Percentiles rank a stretch among this genome's conserved stretches.
Conservation (phyloP, 2,797 vertebrate genomes). For the Furcifer pardalis region DNA sequence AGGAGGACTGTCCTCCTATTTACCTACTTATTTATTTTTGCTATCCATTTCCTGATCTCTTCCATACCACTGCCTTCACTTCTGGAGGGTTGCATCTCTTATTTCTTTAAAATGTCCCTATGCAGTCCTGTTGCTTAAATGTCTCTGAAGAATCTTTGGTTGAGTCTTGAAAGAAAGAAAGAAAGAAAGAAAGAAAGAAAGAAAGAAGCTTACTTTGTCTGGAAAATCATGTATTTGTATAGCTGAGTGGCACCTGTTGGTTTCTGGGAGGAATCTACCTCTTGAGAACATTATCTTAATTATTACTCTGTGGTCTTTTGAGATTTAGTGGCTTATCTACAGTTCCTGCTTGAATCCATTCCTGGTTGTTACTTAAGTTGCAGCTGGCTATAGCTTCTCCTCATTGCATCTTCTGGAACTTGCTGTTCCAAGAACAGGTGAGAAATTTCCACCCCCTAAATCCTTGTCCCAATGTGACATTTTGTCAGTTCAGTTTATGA, state of each 20-base stretch:
- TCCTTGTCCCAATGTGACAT: fast-evolving
- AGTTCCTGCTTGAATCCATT: conserved; percentile 22
- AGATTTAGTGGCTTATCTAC: conserved; percentile 24
- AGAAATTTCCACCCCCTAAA: background rate
- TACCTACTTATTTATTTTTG: background rate
- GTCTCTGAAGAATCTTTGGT: background rate
- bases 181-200: too few species aligned
- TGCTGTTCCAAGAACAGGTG: conserved; percentile 2
- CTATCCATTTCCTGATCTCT: too few species aligned
- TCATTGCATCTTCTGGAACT: background rate
- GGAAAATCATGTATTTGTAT: conserved; percentile 15
- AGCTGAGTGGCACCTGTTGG: conserved; percentile 19
- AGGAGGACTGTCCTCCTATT: background rate
- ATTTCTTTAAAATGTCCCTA: background rate
- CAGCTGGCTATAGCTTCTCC: background rate
- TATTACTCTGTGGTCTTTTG: conserved; percentile 23
- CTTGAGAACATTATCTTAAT: conserved; percentile 24
- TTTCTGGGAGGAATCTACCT: conserved; percentile 21
- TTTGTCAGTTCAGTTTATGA: conserved; percentile 14
- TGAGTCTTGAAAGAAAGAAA: background rate
- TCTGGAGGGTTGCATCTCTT: background rate
- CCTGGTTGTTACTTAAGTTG: background rate
- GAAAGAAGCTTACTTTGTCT: background rate
- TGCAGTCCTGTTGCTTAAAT: background rate
- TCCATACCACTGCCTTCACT: background rate